Percentiles rank a stretch among this genome's conserved stretches.
phyloP scores from a whole-genome alignment of 2,797 vertebrate species.

The Pelodytes ibericus region DNA sequence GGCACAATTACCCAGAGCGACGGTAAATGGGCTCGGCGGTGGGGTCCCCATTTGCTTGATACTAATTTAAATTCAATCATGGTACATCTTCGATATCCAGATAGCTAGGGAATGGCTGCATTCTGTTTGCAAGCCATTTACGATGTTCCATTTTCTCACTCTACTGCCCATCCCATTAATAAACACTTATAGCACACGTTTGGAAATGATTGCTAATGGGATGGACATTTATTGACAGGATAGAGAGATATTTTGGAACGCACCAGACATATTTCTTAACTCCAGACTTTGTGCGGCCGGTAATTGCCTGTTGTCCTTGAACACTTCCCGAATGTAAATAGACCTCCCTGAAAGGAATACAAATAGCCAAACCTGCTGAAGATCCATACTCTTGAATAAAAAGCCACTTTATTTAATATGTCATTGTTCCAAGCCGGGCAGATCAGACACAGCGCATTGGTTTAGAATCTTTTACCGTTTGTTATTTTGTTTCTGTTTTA shows the following conservation, averaged over 20 bases:
- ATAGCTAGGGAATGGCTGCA: conserved; percentile 49
- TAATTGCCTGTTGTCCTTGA: conserved; percentile 64
- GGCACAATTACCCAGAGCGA: conserved; percentile 27
- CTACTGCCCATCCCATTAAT: conserved; percentile 34
- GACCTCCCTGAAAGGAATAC: conserved; percentile 49
- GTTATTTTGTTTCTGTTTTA: no score
- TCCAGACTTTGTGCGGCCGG: conserved; percentile 37
- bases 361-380: neutral
- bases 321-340: conserved; percentile 61
- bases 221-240: conserved; percentile 42
- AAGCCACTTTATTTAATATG: neutral
- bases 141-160: neutral
- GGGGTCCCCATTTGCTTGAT: conserved; percentile 41
- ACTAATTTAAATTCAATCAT: conserved; percentile 17
- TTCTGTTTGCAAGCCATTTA: conserved; percentile 50
- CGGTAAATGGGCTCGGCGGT: conserved; percentile 35
- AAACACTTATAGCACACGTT: conserved; percentile 52
- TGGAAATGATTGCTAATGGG: neutral
- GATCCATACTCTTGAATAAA: neutral
- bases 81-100: conserved; percentile 53
- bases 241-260: conserved; percentile 27
- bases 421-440: no score
- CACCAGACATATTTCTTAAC: conserved; percentile 31
- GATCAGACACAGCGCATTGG: no score
- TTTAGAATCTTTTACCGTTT: no score